phyloP scores from a whole-genome alignment of 2,888 invertebrate species.

The Falcaria lacertinaria region DNA sequence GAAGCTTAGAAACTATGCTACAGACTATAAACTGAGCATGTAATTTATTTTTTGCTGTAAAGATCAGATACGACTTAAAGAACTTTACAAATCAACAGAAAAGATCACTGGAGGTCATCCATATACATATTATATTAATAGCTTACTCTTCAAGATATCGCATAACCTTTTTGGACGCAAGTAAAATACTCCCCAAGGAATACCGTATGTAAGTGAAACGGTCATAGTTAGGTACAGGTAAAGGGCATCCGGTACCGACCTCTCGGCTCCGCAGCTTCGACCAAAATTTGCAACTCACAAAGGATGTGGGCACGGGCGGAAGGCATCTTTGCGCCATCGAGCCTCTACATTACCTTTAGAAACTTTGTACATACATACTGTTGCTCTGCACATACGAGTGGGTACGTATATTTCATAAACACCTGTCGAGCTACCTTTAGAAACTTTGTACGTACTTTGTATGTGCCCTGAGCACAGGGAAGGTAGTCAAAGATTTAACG shows the following conservation, averaged over 20 bases:
- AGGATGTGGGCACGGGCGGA: constrained; percentile 46
- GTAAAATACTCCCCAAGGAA: constrained; percentile 10
- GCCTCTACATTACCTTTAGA: constrained; percentile 2
- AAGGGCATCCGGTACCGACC: constrained; percentile 33
- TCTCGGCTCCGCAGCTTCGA: constrained; percentile 28
- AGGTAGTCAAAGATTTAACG: no score
- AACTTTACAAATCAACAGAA: no score
- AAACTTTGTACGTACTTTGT: no score
- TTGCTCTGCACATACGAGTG: no score
- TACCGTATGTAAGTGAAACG: constrained; percentile 16
- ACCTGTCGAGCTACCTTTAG: no score
- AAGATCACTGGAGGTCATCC: no score
- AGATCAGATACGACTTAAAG: no score
- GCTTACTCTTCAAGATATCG: background rate
- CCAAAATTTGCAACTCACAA: constrained; percentile 38
- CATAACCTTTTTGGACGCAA: background rate
- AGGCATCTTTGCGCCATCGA: constrained; percentile 15
- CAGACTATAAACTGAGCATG: no score
- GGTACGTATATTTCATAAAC: background rate
- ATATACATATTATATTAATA: no score
- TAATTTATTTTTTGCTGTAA: no score
- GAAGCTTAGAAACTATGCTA: no score
- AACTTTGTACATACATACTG: background rate
- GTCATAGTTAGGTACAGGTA: constrained; percentile 30
- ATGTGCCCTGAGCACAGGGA: no score